Evolutionary conservation across 1,140 invertebrate genomes (phyloP).

Genomic region (Yoshiicerus persimilis): DNA sequence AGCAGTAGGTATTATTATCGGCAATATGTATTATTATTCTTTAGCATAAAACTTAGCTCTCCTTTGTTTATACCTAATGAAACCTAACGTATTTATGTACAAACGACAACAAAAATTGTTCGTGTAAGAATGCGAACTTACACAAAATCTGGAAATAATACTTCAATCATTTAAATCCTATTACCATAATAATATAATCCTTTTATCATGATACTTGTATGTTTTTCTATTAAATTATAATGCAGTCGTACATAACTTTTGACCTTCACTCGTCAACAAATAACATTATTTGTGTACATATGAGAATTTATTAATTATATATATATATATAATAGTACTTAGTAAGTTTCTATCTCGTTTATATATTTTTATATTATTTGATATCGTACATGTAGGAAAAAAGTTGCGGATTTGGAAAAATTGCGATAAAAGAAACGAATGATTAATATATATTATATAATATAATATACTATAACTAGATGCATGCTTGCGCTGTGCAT

Average conservation of each 20-base stretch:
- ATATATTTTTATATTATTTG: background rate
- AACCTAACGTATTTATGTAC: too few relatives aligned
- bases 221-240: background rate
- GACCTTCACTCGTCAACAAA: background rate
- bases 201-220: background rate
- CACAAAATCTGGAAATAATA: background rate
- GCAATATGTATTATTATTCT: background rate
- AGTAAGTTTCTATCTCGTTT: background rate
- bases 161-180: background rate
- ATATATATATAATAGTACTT: background rate
- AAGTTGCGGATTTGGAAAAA: constrained; percentile 12
- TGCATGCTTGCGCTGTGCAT: background rate
- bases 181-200: background rate
- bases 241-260: background rate
- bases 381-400: constrained; percentile 9
- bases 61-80: background rate
- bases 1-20: background rate
- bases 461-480: background rate
- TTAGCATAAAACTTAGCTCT: background rate
- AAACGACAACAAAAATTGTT: background rate
- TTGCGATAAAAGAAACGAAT: constrained; percentile 18
- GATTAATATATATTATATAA: background rate
- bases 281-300: background rate
- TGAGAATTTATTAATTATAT: constrained; percentile 14
- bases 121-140: background rate